Evolutionary conservation across 2,888 invertebrate species (phyloP).

Genomic region (Eristalinus aeneus): DNA sequence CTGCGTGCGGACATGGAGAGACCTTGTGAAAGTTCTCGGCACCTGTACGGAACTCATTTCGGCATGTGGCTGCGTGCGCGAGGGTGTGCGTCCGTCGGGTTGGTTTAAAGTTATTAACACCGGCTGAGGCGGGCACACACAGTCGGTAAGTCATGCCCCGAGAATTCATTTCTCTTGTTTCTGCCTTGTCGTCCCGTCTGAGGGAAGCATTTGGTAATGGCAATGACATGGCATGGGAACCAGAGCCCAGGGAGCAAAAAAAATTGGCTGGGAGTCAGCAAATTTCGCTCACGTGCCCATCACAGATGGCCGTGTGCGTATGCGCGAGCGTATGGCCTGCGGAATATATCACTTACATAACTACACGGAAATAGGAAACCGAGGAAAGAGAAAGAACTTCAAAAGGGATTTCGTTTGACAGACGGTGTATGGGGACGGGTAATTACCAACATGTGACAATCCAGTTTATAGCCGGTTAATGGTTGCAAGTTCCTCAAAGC

Average conservation of each 20-base stretch:
- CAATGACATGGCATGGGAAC: constrained; percentile 44
- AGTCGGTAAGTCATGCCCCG: constrained; percentile 42
- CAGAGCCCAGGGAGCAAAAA: too few species aligned
- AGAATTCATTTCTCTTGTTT: constrained; percentile 12
- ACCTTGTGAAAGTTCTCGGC: constrained; percentile 20
- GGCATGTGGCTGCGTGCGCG: not conserved
- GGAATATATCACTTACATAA: constrained; percentile 44
- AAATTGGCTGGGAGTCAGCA: constrained; percentile 57
- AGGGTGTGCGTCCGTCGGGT: not conserved
- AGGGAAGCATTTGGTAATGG: constrained; percentile 35
- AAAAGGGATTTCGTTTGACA: constrained; percentile 33
- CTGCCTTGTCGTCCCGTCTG: not conserved
- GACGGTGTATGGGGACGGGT: constrained; percentile 26
- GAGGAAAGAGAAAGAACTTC: constrained; percentile 6
- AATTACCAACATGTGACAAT: constrained; percentile 69
- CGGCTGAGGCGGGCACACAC: constrained; percentile 17
- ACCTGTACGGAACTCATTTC: constrained; percentile 33
- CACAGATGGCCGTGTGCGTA: constrained; percentile 64
- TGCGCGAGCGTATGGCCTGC: constrained; percentile 25
- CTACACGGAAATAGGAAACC: constrained; percentile 50
- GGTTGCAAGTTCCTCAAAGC: constrained; percentile 59
- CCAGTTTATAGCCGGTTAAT: constrained; percentile 66
- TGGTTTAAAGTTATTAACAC: constrained; percentile 63
- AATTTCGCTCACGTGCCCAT: constrained; percentile 64
- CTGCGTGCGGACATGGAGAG: not conserved